phyloP scores from a whole-genome alignment of 2,797 vertebrate species.

The Artibeus jamaicensis region DNA sequence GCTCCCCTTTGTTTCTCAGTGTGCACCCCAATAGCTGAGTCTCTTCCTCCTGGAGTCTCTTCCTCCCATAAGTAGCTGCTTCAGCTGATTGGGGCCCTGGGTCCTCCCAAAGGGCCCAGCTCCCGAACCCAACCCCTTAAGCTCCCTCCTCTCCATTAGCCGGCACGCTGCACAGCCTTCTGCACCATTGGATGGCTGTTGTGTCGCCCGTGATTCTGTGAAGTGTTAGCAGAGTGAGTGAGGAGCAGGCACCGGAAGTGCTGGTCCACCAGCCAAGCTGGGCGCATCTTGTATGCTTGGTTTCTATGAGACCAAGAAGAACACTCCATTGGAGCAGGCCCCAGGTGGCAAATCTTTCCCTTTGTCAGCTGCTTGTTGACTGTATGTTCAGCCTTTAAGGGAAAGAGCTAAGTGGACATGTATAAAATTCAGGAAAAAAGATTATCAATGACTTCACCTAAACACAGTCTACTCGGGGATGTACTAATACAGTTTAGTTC shows the following conservation, averaged over 20 bases:
- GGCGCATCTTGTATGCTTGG: accelerated
- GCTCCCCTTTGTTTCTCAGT: accelerated
- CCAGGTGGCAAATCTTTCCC: neutral
- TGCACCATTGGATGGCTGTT: accelerated
- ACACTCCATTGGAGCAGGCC: neutral
- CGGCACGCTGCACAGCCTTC: neutral
- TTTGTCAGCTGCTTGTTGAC: neutral
- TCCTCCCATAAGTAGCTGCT: accelerated
- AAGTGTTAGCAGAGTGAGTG: neutral
- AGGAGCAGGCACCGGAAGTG: neutral
- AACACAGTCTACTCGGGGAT: neutral
- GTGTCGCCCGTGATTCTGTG: neutral
- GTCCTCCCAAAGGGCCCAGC: neutral
- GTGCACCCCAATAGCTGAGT: neutral
- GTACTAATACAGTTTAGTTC: neutral
- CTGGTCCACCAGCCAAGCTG: no score
- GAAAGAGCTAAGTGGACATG: neutral
- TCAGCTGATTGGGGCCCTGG: accelerated
- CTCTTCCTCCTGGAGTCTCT: neutral
- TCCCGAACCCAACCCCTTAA: neutral
- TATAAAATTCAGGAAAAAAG: neutral
- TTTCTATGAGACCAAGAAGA: neutral
- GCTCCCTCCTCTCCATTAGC: neutral
- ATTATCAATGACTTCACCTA: neutral
- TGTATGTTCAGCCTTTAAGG: neutral